Percentiles rank a stretch among this genome's conserved stretches.
phyloP scores from a whole-genome alignment of 2,113 vertebrate species.

The Ploceus nigricollis region DNA sequence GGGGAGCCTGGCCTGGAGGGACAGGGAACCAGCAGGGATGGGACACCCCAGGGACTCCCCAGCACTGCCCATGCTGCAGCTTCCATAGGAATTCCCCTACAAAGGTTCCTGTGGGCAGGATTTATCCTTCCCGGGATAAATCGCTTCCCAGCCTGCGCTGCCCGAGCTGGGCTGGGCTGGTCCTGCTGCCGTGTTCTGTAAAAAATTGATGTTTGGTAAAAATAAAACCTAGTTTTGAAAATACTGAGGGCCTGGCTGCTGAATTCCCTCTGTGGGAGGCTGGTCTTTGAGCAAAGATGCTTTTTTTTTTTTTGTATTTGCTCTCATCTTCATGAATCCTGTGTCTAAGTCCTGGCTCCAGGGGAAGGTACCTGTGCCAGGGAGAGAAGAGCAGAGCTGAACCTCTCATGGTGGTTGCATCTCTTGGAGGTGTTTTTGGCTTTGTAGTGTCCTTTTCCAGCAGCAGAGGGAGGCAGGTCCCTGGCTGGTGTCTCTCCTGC shows the following conservation, averaged over 20 bases:
- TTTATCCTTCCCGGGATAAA: accelerated
- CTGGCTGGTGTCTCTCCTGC: neutral
- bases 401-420: accelerated
- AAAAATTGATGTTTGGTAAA: neutral
- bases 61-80: neutral
- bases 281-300: neutral
- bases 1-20: neutral
- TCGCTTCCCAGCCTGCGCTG: accelerated
- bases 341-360: neutral
- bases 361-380: accelerated
- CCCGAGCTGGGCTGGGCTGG: neutral
- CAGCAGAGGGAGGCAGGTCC: slow-evolving; percentile 32
- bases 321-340: neutral
- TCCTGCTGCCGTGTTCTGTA: neutral
- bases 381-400: neutral
- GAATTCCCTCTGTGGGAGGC: neutral
- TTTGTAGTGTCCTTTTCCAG: neutral
- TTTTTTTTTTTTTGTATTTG: too few species aligned
- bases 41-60: accelerated
- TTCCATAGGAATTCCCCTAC: neutral
- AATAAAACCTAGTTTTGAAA: slow-evolving; percentile 42
- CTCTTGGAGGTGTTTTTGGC: accelerated
- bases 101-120: neutral
- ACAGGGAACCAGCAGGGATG: accelerated
- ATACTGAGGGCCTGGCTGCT: neutral